Evolutionary conservation across 64 coral and sea anemone species (phyloP).

Genomic region (Porites lutea): DNA sequence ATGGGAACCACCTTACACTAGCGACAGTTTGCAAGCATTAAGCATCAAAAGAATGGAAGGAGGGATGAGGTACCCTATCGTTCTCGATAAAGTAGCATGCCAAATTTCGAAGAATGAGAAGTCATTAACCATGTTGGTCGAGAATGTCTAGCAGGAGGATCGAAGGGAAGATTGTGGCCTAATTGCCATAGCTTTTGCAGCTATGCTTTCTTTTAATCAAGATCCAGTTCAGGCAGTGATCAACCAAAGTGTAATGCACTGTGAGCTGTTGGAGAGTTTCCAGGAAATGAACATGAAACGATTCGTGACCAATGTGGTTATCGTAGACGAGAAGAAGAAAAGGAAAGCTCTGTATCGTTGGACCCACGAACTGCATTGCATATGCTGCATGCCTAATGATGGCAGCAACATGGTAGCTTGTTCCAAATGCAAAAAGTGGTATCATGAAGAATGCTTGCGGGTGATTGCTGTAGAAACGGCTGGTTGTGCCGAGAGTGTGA

Average conservation of each 20-base stretch:
- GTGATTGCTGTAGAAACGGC: too few species aligned
- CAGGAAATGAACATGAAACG: slow-evolving; percentile 13
- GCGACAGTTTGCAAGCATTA: slow-evolving; percentile 40
- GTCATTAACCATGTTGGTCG: slow-evolving; percentile 16
- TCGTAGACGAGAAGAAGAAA: background rate
- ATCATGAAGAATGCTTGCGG: too few species aligned
- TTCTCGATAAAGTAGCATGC: slow-evolving; percentile 50
- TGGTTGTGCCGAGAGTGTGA: too few species aligned
- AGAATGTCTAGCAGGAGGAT: slow-evolving; percentile 64
- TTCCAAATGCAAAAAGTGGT: too few species aligned
- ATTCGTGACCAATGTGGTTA: slow-evolving; percentile 1
- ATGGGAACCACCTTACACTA: background rate
- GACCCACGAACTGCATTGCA: slow-evolving; percentile 24
- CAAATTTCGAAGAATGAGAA: slow-evolving; percentile 7
- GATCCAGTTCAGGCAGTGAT: background rate
- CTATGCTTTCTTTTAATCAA: slow-evolving; percentile 10
- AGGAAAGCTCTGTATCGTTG: slow-evolving; percentile 24
- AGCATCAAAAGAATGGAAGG: slow-evolving; percentile 4
- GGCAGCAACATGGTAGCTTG: slow-evolving; percentile 39
- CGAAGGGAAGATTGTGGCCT: slow-evolving; percentile 56
- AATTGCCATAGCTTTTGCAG: slow-evolving; percentile 61
- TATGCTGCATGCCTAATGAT: slow-evolving; percentile 64
- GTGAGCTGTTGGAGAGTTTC: slow-evolving; percentile 18
- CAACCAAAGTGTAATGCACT: slow-evolving; percentile 46
- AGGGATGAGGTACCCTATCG: slow-evolving; percentile 41